Conservation (phyloP, 2,113 vertebrate genomes). For the Calidris pugnax region DNA sequence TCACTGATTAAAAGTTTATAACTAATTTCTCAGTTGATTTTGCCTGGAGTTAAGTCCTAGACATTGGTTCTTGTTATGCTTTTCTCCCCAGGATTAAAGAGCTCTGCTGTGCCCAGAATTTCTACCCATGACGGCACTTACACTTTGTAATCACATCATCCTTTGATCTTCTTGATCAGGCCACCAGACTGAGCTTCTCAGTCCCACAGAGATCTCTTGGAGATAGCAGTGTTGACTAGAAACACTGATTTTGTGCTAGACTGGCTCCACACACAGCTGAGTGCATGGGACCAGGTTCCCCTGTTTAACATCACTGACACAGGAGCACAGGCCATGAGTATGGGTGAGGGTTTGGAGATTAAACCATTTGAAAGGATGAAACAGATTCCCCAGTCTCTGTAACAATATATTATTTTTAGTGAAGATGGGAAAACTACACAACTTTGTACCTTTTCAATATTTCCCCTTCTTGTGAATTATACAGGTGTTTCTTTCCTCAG, state of each 20-base stretch:
- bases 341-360: not conserved
- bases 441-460: not conserved
- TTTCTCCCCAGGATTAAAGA: not conserved
- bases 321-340: not conserved
- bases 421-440: not conserved
- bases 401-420: not conserved
- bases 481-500: not conserved
- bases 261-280: not conserved
- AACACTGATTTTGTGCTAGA: not conserved
- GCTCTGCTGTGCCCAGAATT: not conserved
- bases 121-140: not conserved
- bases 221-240: not conserved
- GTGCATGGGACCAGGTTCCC: not conserved
- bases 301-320: not conserved
- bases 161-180: constrained; percentile 7
- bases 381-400: not conserved
- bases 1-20: not conserved
- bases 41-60: not conserved
- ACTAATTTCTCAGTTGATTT: not conserved
- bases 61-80: not conserved
- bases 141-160: not conserved
- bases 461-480: not conserved
- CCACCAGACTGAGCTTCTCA: not conserved
- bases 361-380: not conserved
- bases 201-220: not conserved